Conservation (phyloP, 1,140 invertebrate genomes). For the Hydropsyche tenuis region DNA sequence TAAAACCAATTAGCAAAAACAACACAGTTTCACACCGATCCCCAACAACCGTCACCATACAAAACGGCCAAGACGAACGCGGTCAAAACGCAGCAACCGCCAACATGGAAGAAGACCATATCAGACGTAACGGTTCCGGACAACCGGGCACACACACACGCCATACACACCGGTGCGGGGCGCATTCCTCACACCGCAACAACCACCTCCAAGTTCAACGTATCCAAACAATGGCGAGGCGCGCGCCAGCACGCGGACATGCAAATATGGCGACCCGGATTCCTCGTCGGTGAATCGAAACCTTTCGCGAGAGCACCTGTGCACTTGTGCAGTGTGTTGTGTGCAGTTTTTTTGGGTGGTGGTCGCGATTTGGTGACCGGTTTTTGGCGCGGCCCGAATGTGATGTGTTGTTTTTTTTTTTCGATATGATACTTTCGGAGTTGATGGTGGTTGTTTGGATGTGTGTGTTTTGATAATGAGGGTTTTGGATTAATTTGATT, state of each 20-base stretch:
- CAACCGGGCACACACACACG: background rate
- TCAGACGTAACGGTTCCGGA: conserved; percentile 32
- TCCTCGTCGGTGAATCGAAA: conserved; percentile 18
- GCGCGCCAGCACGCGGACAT: background rate
- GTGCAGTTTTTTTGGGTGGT: too few species aligned
- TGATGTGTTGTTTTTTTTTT: too few species aligned
- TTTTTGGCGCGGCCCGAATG: too few species aligned
- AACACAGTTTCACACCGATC: too few species aligned
- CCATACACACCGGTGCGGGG: conserved; percentile 10
- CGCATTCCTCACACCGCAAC: conserved; percentile 29
- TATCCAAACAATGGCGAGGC: conserved; percentile 28
- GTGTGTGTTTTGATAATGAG: too few species aligned
- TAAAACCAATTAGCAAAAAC: too few species aligned
- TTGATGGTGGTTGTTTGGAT: too few species aligned
- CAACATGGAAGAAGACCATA: background rate
- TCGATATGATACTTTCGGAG: too few species aligned
- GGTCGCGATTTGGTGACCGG: too few species aligned
- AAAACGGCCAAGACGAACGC: background rate
- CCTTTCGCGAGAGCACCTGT: background rate
- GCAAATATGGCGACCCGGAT: conserved; percentile 26
- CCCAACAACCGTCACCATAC: background rate
- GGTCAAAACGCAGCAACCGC: background rate
- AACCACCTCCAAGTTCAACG: conserved; percentile 30
- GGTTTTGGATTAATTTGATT: too few species aligned
- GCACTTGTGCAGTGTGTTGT: too few species aligned